Evolutionary conservation across 2,888 invertebrate species (phyloP).

Genomic region (Therioaphis trifolii): DNA sequence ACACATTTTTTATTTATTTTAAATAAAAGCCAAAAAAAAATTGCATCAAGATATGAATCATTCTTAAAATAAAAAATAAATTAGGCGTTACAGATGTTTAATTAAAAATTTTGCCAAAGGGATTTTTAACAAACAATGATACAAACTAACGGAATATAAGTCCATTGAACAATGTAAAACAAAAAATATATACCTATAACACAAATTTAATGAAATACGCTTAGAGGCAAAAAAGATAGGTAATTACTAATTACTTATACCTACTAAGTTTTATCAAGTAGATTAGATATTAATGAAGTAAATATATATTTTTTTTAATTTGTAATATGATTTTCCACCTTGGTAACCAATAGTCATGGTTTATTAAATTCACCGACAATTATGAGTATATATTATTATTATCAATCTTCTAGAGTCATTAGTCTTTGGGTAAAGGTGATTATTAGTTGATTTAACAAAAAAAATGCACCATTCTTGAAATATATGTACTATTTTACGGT

Average conservation of each 20-base stretch:
- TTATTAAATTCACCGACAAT: slow-evolving; percentile 16
- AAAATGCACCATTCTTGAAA: neutral
- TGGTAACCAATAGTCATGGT: slow-evolving; percentile 22
- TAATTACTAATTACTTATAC: slow-evolving; percentile 2
- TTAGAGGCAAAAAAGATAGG: slow-evolving; percentile 7
- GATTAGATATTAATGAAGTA: neutral
- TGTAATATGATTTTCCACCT: slow-evolving; percentile 28
- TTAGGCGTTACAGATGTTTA: neutral
- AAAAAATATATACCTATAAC: slow-evolving; percentile 22
- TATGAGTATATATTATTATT: slow-evolving; percentile 1
- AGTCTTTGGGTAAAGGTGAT: neutral
- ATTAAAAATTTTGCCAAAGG: slow-evolving; percentile 34
- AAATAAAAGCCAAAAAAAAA: slow-evolving; percentile 16
- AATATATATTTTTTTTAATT: neutral
- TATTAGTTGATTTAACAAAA: neutral
- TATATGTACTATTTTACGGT: neutral
- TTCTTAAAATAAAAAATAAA: slow-evolving; percentile 15
- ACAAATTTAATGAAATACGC: slow-evolving; percentile 15
- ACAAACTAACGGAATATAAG: slow-evolving; percentile 19
- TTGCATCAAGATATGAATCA: neutral
- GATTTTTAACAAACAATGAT: slow-evolving; percentile 29
- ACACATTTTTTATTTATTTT: neutral
- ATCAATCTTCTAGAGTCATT: neutral
- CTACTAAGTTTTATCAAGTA: neutral
- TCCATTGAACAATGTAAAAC: slow-evolving; percentile 1